Evolutionary conservation across 2,888 invertebrate species (phyloP).

Genomic region (Phragmatobia fuliginosa): DNA sequence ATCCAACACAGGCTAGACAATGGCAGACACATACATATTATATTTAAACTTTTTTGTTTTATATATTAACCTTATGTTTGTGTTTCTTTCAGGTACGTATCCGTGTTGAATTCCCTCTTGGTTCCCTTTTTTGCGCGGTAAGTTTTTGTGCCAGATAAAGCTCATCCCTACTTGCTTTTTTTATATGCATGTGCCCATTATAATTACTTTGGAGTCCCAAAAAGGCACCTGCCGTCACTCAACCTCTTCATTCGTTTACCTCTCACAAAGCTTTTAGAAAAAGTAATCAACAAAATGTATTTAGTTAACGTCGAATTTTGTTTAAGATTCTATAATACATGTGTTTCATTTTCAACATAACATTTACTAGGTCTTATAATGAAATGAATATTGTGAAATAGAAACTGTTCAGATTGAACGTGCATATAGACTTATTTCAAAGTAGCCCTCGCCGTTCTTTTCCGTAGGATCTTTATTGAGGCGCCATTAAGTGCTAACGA

Average conservation of each 20-base stretch:
- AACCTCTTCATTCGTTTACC: slow-evolving; percentile 4
- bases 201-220: slow-evolving; percentile 7
- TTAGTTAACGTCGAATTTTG: too few relatives aligned
- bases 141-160: slow-evolving; percentile 8
- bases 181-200: slow-evolving; percentile 3
- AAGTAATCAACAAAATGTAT: too few relatives aligned
- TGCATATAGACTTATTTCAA: too few relatives aligned
- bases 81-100: slow-evolving; percentile 22
- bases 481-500: neutral
- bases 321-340: too few relatives aligned
- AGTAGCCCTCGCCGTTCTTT: neutral
- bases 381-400: too few relatives aligned
- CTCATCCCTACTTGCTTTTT: neutral
- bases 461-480: neutral
- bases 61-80: neutral
- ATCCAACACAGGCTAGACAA: too few relatives aligned
- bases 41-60: neutral
- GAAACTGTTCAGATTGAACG: neutral
- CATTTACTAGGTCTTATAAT: too few relatives aligned
- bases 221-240: neutral
- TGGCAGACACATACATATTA: too few relatives aligned
- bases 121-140: slow-evolving; percentile 3
- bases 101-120: neutral
- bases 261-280: neutral
- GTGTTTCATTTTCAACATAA: too few relatives aligned